Evolutionary conservation across 1,140 invertebrate species (phyloP).

Genomic region (Cotesia chilonis): DNA sequence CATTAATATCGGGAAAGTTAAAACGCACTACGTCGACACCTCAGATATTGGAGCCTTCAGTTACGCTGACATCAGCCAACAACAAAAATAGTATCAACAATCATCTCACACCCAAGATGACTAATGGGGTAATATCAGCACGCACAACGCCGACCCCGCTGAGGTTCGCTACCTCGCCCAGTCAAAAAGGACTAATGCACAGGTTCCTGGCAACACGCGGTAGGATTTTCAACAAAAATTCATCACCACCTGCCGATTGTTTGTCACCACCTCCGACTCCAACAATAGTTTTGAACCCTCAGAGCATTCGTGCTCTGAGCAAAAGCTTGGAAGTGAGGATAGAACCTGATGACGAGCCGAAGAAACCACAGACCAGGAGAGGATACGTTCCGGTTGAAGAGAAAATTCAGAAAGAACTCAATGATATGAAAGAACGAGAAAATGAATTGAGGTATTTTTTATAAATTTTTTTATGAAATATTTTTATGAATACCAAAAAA

Average conservation of each 20-base stretch:
- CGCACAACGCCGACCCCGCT: slow-evolving; percentile 63
- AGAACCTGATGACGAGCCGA: slow-evolving; percentile 50
- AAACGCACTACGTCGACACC: slow-evolving; percentile 71
- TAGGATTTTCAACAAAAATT: slow-evolving; percentile 64
- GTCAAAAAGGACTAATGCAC: slow-evolving; percentile 80
- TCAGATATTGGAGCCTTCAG: slow-evolving; percentile 64
- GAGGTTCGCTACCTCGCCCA: slow-evolving; percentile 69
- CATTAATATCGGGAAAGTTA: slow-evolving; percentile 64
- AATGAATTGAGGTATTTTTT: slow-evolving; percentile 72
- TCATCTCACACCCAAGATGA: slow-evolving; percentile 52
- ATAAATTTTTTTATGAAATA: too few species aligned
- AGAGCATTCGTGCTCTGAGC: slow-evolving; percentile 52
- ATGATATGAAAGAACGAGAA: slow-evolving; percentile 78
- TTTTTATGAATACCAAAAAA: too few species aligned
- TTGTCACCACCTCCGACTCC: slow-evolving; percentile 42
- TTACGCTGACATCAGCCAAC: slow-evolving; percentile 48
- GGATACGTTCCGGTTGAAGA: slow-evolving; percentile 77
- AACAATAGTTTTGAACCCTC: slow-evolving; percentile 55
- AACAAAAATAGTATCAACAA: slow-evolving; percentile 38
- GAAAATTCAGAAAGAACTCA: slow-evolving; percentile 80
- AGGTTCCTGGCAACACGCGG: slow-evolving; percentile 79
- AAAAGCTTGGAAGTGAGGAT: slow-evolving; percentile 46
- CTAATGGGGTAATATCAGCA: slow-evolving; percentile 54
- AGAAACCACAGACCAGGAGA: slow-evolving; percentile 67
- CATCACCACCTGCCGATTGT: slow-evolving; percentile 34